A percentile compares a stretch with the other conserved stretches of the same genome.
Evolutionary conservation across 2,888 invertebrate genomes (phyloP).

Genomic region (Caenorhabditis zanzibari): DNA sequence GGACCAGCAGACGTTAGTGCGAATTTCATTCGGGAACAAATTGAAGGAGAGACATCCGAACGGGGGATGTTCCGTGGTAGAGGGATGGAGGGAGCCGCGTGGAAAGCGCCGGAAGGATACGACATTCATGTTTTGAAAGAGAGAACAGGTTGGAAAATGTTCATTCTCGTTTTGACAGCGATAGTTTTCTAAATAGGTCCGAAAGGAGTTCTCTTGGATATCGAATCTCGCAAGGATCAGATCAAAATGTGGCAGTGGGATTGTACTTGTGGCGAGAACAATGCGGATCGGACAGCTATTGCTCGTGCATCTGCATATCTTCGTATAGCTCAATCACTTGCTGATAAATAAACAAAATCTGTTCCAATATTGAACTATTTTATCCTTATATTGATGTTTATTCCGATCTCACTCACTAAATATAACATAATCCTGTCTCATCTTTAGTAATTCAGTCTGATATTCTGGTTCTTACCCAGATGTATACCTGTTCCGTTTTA

Average conservation of each 20-base stretch:
- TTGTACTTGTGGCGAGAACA: constrained; percentile 54
- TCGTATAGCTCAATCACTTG: constrained; percentile 53
- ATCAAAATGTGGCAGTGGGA: constrained; percentile 65
- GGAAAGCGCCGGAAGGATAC: constrained; percentile 59
- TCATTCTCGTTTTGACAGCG: too few species aligned
- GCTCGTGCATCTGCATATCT: constrained; percentile 58
- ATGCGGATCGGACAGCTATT: constrained; percentile 56
- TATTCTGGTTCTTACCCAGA: background rate
- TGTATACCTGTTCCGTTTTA: background rate
- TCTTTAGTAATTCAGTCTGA: background rate
- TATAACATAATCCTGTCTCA: background rate
- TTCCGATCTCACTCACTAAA: background rate
- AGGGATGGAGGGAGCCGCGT: constrained; percentile 63
- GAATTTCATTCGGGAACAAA: constrained; percentile 56
- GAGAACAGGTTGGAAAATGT: constrained; percentile 47
- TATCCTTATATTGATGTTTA: constrained; percentile 9
- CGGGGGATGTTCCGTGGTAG: constrained; percentile 65
- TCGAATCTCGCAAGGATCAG: constrained; percentile 29
- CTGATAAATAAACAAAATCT: constrained; percentile 14
- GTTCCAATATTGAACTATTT: background rate
- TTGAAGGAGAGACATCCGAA: constrained; percentile 44
- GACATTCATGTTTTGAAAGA: constrained; percentile 60
- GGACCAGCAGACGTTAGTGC: constrained; percentile 71
- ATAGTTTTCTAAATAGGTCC: constrained; percentile 32
- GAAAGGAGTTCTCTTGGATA: constrained; percentile 55